phyloP scores from a whole-genome alignment of 1,140 invertebrate species.

The Pinna nobilis region DNA sequence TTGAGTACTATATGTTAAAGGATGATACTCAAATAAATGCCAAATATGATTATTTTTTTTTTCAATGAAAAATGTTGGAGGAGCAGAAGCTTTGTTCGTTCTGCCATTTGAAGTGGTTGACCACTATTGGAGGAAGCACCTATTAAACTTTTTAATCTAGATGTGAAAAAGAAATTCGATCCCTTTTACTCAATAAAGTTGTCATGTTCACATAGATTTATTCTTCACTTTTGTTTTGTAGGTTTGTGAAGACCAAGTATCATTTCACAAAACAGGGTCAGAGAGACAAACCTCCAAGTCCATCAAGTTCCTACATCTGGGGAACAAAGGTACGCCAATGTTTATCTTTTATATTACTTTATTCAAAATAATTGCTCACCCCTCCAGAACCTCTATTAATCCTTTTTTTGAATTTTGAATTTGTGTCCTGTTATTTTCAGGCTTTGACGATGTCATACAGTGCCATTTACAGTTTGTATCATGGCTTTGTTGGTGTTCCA shows the following conservation, averaged over 20 bases:
- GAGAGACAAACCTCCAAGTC: slow-evolving; percentile 93
- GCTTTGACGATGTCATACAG: slow-evolving; percentile 91
- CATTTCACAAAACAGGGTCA: slow-evolving; percentile 90
- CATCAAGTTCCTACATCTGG: slow-evolving; percentile 96
- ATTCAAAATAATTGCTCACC: too few species aligned
- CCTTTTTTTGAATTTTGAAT: neutral
- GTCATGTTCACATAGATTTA: slow-evolving; percentile 90
- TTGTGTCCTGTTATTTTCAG: slow-evolving; percentile 48
- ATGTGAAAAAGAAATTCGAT: slow-evolving; percentile 98
- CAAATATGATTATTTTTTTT: too few species aligned
- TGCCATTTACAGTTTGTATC: slow-evolving; percentile 93
- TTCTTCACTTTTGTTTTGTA: slow-evolving; percentile 70
- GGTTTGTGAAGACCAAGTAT: slow-evolving; percentile 92
- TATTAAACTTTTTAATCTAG: slow-evolving; percentile 99
- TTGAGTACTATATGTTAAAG: too few species aligned
- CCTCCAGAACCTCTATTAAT: neutral
- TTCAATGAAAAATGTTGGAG: too few species aligned
- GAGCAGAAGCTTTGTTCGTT: too few species aligned
- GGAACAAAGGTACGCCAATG: slow-evolving; percentile 85
- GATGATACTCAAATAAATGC: too few species aligned
- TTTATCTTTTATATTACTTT: neutral
- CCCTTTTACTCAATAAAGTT: slow-evolving; percentile 99
- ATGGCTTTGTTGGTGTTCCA: slow-evolving; percentile 91
- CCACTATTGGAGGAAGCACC: slow-evolving; percentile 96
- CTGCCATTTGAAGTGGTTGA: too few species aligned